A percentile compares a stretch with the other conserved stretches of the same genome.
Conservation (phyloP, 2,113 vertebrate genomes). For the Myrmecophaga tridactyla region DNA sequence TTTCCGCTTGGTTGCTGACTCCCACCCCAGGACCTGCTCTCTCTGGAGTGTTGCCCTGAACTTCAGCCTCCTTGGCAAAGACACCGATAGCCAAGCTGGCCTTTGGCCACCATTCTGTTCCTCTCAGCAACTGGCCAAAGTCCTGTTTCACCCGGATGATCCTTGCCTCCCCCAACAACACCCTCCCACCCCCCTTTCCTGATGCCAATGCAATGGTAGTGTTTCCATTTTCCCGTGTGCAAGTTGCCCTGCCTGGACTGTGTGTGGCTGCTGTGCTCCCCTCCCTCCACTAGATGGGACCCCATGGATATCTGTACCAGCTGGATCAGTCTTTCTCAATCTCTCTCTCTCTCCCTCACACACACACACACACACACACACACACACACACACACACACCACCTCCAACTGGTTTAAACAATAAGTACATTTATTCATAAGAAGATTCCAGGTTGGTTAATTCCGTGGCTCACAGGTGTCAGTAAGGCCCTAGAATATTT, state of each 20-base stretch:
- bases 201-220: neutral
- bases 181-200: neutral
- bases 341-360: too few species aligned
- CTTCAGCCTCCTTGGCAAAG: slow-evolving; percentile 69
- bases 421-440: neutral
- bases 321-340: neutral
- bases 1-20: slow-evolving; percentile 50
- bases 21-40: neutral
- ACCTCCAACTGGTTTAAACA: neutral
- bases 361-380: too few species aligned
- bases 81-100: slow-evolving; percentile 1
- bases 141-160: neutral
- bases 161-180: neutral
- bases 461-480: neutral
- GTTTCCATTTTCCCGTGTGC: neutral
- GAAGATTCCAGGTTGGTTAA: neutral
- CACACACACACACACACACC: neutral
- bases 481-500: neutral
- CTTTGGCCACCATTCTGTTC: slow-evolving; percentile 60
- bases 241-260: neutral
- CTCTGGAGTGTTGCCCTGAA: slow-evolving; percentile 51
- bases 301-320: neutral
- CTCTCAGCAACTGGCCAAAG: slow-evolving; percentile 11
- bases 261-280: neutral
- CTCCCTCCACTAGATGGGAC: neutral